These are phyloP conservation scores for Luffia ferchaultella DNA, from an alignment of 2,888 invertebrate genomes.

Conservation along the genomic window DNA sequence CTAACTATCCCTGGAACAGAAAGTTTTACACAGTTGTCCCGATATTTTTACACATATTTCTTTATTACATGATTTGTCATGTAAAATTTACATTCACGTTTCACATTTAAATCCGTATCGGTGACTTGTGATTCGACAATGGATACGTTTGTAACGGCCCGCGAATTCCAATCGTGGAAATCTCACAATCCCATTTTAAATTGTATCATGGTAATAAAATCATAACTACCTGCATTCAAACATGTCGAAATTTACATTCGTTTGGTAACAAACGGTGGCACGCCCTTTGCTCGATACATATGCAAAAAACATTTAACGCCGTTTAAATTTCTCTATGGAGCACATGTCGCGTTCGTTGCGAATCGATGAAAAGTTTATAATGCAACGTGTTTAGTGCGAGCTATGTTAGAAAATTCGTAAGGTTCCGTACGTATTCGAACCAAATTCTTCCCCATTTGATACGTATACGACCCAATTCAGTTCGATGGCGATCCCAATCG, in stretches of 20 bases:
- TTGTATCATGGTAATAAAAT: conserved; percentile 44
- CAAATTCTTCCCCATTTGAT: too few relatives aligned
- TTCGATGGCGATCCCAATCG: too few relatives aligned
- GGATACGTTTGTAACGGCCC: conserved; percentile 46
- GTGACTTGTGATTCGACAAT: conserved; percentile 25
- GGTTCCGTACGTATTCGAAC: too few relatives aligned
- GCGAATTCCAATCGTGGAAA: conserved; percentile 35
- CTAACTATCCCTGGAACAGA: too few relatives aligned
- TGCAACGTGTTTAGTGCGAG: too few relatives aligned
- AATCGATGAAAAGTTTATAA: conserved; percentile 53
- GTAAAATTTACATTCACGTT: background rate
- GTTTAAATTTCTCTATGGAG: conserved; percentile 50
- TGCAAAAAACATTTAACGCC: conserved; percentile 62
- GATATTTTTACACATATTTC: background rate
- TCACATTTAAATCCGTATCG: background rate
- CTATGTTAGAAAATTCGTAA: too few relatives aligned
- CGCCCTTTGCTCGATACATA: conserved; percentile 27
- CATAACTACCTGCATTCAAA: conserved; percentile 17
- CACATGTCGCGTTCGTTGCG: conserved; percentile 46
- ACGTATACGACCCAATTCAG: too few relatives aligned
- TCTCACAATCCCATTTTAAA: conserved; percentile 40
- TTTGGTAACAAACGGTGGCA: conserved; percentile 1
- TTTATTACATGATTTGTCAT: background rate
- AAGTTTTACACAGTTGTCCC: too few relatives aligned
- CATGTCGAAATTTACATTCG: conserved; percentile 7